A percentile compares a stretch with the other conserved stretches of the same genome.
phyloP scores from a whole-genome alignment of 2,888 invertebrate genomes.

The Escarpia spicata region DNA sequence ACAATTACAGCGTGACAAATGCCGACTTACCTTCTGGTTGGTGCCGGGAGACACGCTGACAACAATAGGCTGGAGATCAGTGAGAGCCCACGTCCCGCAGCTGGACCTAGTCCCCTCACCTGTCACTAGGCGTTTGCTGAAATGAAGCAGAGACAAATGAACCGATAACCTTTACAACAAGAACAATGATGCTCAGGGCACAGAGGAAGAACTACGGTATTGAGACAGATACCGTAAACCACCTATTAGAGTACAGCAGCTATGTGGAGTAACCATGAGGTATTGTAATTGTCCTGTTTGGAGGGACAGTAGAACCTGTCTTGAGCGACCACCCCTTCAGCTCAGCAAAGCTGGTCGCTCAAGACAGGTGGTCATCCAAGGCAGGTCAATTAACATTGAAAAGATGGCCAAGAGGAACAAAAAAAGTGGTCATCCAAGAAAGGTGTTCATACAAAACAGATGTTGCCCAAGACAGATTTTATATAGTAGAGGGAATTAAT shows the following conservation, averaged over 20 bases:
- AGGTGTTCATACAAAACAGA: no score
- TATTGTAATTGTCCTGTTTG: neutral
- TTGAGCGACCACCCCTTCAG: no score
- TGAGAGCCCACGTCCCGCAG: neutral
- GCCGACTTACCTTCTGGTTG: neutral
- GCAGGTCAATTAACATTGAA: no score
- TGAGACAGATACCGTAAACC: neutral
- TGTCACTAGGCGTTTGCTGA: neutral
- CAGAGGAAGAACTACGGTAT: neutral
- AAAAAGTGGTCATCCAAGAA: no score
- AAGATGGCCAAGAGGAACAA: no score
- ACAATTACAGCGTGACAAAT: neutral
- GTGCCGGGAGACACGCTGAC: neutral
- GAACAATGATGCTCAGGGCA: neutral
- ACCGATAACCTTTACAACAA: neutral
- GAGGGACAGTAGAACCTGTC: neutral
- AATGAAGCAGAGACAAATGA: neutral
- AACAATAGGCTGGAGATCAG: neutral
- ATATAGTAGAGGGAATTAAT: neutral
- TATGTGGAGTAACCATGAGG: neutral
- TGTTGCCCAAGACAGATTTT: no score
- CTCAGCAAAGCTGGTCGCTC: no score
- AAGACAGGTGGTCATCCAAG: no score
- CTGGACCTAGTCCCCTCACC: neutral
- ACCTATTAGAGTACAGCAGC: neutral